phyloP scores from a whole-genome alignment of 1,140 invertebrate species.

The Platorchestia sp. region DNA sequence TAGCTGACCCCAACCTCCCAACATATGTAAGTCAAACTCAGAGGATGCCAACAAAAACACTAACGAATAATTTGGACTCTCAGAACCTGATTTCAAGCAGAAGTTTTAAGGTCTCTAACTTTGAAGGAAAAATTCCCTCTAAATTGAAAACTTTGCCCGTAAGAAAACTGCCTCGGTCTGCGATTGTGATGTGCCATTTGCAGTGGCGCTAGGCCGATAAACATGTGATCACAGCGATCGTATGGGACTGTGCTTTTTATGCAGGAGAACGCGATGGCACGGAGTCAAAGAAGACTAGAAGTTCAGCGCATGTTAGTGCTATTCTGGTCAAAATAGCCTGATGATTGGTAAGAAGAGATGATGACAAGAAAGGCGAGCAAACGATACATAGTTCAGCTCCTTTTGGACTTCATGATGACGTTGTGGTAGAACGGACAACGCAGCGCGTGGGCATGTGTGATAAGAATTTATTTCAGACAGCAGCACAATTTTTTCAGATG shows the following conservation, averaged over 20 bases:
- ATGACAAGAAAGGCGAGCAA: background rate
- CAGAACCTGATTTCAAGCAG: background rate
- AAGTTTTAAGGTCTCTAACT: background rate
- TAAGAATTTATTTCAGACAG: background rate
- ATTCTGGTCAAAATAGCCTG: background rate
- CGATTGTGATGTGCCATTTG: background rate
- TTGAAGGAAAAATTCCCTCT: background rate
- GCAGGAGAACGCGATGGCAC: background rate
- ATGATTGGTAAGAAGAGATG: background rate
- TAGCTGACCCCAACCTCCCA: background rate
- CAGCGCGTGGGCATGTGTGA: too few species aligned
- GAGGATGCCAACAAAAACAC: background rate
- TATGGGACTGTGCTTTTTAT: background rate
- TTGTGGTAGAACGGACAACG: background rate
- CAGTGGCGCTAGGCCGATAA: background rate
- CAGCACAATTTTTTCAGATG: background rate
- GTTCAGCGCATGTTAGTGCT: background rate
- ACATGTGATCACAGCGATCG: background rate
- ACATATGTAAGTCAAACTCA: background rate
- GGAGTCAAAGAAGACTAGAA: background rate
- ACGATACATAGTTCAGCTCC: background rate
- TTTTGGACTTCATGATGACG: background rate
- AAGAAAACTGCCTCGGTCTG: background rate
- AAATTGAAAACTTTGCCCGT: background rate
- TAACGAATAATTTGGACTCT: background rate